These are phyloP conservation scores for Dryocosmus kuriphilus DNA, from an alignment of 2,888 invertebrate species.

Conservation along the genomic window DNA sequence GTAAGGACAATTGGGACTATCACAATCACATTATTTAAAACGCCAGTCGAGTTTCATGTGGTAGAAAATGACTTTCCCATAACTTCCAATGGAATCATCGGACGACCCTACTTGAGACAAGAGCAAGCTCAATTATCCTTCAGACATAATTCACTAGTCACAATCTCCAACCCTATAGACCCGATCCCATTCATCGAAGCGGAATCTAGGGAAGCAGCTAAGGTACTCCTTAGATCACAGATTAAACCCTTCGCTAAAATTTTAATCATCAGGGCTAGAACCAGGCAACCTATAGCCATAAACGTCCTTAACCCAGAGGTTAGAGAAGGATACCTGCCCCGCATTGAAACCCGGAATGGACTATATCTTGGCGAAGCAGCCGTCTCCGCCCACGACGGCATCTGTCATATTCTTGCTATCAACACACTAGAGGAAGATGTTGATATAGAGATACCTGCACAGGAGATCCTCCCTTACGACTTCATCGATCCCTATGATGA, in stretches of 20 bases:
- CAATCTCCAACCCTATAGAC: not conserved
- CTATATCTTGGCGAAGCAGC: not conserved
- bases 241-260: not conserved
- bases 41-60: too few species aligned
- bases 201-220: not conserved
- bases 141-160: not conserved
- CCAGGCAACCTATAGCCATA: not conserved
- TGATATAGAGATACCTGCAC: not conserved
- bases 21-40: too few species aligned
- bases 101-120: too few species aligned
- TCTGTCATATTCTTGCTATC: not conserved
- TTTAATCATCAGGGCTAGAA: not conserved
- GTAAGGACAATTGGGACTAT: too few species aligned
- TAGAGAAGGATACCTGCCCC: not conserved
- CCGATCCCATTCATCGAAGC: not conserved
- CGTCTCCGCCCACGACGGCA: not conserved
- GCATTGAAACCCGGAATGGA: not conserved
- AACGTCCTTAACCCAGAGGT: not conserved
- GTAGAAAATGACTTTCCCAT: too few species aligned
- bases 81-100: too few species aligned
- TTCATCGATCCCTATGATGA: not conserved
- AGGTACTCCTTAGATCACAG: not conserved
- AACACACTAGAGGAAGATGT: not conserved
- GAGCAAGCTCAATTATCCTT: too few species aligned
- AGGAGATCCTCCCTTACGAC: not conserved